Percentiles rank a stretch among this genome's conserved stretches.
phyloP scores from a whole-genome alignment of 92 coral and sea anemone genomes.

The Umimayanthus chanpuru region DNA sequence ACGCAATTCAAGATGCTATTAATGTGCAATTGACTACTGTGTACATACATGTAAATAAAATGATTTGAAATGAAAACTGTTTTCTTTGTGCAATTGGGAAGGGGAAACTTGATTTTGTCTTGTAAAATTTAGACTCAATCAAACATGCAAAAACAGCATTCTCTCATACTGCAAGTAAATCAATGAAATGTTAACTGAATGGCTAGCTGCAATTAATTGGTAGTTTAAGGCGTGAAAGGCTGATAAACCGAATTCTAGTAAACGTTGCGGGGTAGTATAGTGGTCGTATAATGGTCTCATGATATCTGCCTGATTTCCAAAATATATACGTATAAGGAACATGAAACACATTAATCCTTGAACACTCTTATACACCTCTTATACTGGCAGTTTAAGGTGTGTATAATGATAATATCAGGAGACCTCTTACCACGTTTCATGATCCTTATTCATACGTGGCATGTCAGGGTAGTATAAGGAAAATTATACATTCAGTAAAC shows the following conservation, averaged over 20 bases:
- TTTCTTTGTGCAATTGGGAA: neutral
- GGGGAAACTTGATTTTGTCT: neutral
- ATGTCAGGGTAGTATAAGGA: neutral
- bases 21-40: too few species aligned
- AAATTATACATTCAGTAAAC: conserved; percentile 3
- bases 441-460: neutral
- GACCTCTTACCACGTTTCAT: neutral
- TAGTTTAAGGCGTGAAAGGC: neutral
- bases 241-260: neutral
- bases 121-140: neutral
- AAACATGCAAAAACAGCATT: neutral
- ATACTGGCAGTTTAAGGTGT: neutral
- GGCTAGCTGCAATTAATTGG: neutral
- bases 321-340: neutral
- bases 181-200: neutral
- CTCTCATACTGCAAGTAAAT: neutral
- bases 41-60: neutral
- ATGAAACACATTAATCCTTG: conserved; percentile 4
- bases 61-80: neutral
- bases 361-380: conserved; percentile 6
- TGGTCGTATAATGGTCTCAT: neutral
- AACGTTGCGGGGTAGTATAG: neutral
- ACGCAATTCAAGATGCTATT: too few species aligned
- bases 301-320: conserved; percentile 1
- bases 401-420: conserved; percentile 4